Conservation (phyloP, 2,113 vertebrate species). For the Macquaria ambigua region DNA sequence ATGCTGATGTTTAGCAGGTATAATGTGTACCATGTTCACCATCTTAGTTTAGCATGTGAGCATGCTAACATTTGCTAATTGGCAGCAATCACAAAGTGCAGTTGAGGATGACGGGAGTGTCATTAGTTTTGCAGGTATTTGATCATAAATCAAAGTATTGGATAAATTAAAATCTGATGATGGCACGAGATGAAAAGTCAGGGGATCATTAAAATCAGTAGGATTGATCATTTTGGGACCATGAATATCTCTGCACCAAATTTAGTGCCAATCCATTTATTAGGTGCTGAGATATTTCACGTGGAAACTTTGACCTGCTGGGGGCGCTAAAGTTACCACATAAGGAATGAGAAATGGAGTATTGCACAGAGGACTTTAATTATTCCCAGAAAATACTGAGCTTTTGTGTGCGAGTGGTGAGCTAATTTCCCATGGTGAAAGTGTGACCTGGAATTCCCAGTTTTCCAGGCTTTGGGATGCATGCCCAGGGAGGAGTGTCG, state of each 20-base stretch:
- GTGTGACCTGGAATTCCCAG: constrained; percentile 71
- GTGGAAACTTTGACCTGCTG: too few relatives aligned
- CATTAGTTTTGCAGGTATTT: neutral
- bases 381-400: constrained; percentile 43
- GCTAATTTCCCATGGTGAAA: constrained; percentile 67
- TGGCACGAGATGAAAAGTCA: neutral
- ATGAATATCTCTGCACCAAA: neutral
- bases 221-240: neutral
- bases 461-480: constrained; percentile 74
- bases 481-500: constrained; percentile 49
- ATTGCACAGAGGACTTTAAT: constrained; percentile 37
- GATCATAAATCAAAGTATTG: neutral
- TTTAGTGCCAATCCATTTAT: neutral
- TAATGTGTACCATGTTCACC: neutral
- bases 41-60: neutral
- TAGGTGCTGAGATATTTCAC: neutral
- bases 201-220: neutral
- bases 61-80: neutral
- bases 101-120: neutral
- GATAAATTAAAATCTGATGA: neutral
- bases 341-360: constrained; percentile 21
- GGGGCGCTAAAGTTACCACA: neutral
- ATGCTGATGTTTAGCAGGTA: neutral
- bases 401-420: constrained; percentile 53
- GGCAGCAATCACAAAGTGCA: neutral